Evolutionary conservation across 1,140 invertebrate genomes (phyloP).

Genomic region (Chironomus tepperi): DNA sequence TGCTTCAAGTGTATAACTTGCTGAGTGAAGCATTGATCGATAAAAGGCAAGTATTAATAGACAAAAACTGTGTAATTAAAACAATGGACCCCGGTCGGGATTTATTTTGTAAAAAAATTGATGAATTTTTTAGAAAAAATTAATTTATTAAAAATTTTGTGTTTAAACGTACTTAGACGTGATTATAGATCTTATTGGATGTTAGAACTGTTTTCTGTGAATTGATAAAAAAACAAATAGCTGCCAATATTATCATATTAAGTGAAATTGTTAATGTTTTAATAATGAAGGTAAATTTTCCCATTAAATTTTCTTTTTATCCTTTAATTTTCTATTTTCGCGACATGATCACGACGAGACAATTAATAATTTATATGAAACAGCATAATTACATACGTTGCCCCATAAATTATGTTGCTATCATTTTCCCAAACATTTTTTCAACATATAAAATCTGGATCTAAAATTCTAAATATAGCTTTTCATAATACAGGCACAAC

Average conservation of each 20-base stretch:
- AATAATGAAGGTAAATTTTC: background rate
- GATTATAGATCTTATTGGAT: too few relatives aligned
- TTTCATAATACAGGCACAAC: background rate
- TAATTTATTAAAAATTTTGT: too few relatives aligned
- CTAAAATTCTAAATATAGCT: conserved; percentile 5
- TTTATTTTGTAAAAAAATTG: too few relatives aligned
- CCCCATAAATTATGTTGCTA: background rate
- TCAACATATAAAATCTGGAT: conserved; percentile 31
- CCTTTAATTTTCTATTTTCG: too few relatives aligned
- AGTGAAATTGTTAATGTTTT: background rate
- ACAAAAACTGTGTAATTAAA: too few relatives aligned
- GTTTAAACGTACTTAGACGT: too few relatives aligned
- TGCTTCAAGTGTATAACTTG: too few relatives aligned
- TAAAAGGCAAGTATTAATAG: too few relatives aligned
- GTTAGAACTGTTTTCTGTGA: background rate
- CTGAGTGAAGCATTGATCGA: too few relatives aligned
- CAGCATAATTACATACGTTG: background rate
- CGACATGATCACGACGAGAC: background rate
- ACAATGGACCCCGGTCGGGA: too few relatives aligned
- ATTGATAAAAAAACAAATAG: background rate
- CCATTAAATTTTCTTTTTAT: background rate
- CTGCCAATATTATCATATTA: background rate
- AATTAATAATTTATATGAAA: background rate
- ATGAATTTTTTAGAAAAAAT: too few relatives aligned
- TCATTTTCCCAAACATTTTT: conserved; percentile 30